Conservation (phyloP, 2,113 vertebrate genomes). For the Cheilinus undulatus region DNA sequence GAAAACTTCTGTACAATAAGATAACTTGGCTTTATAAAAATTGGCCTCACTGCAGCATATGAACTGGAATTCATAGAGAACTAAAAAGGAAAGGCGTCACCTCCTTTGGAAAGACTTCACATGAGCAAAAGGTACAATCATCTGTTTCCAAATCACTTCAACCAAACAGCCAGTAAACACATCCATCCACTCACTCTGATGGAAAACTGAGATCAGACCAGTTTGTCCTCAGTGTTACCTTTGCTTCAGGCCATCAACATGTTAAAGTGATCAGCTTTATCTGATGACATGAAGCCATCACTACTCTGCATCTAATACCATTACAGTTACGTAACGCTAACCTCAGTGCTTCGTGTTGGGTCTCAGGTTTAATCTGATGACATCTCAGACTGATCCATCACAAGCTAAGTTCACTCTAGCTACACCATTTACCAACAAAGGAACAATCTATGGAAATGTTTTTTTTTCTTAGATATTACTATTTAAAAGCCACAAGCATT, state of each 20-base stretch:
- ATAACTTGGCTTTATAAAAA: too few relatives aligned
- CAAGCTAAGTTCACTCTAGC: not conserved
- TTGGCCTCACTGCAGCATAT: not conserved
- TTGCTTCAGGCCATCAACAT: constrained; percentile 11
- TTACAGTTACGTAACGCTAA: not conserved
- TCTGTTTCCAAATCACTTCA: not conserved
- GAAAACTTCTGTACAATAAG: too few relatives aligned
- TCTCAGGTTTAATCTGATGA: not conserved
- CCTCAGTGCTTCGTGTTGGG: not conserved
- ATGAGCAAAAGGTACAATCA: not conserved
- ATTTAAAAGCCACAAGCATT: too few relatives aligned
- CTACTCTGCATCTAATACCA: not conserved
- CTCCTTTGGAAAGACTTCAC: not conserved
- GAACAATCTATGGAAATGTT: too few relatives aligned
- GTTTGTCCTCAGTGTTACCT: constrained; percentile 18
- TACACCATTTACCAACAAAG: too few relatives aligned
- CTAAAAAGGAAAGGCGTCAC: not conserved
- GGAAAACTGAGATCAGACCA: not conserved
- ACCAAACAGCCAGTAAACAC: not conserved
- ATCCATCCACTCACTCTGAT: not conserved
- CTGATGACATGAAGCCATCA: constrained; percentile 22
- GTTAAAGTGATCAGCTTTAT: constrained; percentile 10
- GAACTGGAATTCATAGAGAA: not conserved
- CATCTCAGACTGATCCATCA: not conserved
- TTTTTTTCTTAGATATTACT: too few relatives aligned